A percentile compares a stretch with the other conserved stretches of the same genome.
These are phyloP conservation scores for Octodonta nipae DNA, from an alignment of 2,888 invertebrate genomes.

Conservation along the genomic window DNA sequence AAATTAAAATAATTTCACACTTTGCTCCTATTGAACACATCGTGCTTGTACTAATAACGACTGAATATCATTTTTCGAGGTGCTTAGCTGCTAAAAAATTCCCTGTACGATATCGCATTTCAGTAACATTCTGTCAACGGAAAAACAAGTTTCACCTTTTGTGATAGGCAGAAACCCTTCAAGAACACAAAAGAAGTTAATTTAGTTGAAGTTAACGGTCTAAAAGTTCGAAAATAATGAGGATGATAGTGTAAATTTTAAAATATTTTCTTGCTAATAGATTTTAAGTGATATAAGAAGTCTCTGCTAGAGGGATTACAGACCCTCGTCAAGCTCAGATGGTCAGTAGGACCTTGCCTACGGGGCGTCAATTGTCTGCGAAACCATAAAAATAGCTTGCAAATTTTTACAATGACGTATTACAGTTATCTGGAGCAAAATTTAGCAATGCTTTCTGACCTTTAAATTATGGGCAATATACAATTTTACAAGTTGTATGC, in stretches of 20 bases:
- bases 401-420: conserved; percentile 8
- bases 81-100: neutral
- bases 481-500: conserved; percentile 16
- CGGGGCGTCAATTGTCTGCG: conserved; percentile 8
- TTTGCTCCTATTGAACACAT: too few species aligned
- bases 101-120: conserved; percentile 10
- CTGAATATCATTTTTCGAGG: too few species aligned
- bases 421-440: conserved; percentile 14
- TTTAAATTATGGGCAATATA: conserved; percentile 11
- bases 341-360: conserved; percentile 5
- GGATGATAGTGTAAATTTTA: conserved; percentile 8
- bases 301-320: conserved; percentile 9
- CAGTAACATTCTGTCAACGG: conserved; percentile 9
- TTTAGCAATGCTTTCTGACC: conserved; percentile 5
- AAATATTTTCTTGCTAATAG: conserved; percentile 7
- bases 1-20: too few species aligned
- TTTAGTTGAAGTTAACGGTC: conserved; percentile 12
- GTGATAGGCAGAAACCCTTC: neutral
- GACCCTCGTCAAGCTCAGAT: conserved; percentile 6
- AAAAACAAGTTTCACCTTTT: conserved; percentile 11
- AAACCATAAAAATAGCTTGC: conserved; percentile 7
- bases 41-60: too few species aligned
- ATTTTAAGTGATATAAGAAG: conserved; percentile 10
- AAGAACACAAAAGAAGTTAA: conserved; percentile 11
- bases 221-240: conserved; percentile 7